Percentiles rank a stretch among this genome's conserved stretches.
Conservation (phyloP, 2,113 vertebrate genomes). For the Rhinolophus ferrumequinum region DNA sequence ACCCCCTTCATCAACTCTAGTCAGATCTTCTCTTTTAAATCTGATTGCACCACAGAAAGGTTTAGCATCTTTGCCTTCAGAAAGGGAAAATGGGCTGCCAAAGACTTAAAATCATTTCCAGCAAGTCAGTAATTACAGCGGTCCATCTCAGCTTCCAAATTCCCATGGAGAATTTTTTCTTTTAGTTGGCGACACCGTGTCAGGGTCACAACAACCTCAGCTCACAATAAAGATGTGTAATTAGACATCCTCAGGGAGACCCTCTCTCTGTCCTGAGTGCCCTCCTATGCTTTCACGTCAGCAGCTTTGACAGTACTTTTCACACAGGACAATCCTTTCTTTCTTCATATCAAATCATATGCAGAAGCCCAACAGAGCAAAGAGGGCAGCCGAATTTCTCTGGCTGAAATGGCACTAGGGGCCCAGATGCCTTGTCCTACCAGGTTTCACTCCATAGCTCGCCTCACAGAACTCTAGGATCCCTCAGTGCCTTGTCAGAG, state of each 20-base stretch:
- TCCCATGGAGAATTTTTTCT: background rate
- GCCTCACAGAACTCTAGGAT: background rate
- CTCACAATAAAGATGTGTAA: background rate
- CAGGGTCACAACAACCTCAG: background rate
- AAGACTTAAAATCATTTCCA: constrained; percentile 12
- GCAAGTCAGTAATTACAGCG: background rate
- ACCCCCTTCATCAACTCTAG: background rate
- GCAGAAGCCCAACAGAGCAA: background rate
- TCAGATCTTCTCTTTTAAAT: background rate
- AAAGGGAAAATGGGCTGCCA: background rate
- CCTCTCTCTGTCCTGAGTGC: background rate
- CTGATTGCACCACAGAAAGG: background rate
- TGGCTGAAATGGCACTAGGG: background rate
- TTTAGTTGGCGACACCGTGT: background rate
- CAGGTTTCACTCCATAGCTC: background rate
- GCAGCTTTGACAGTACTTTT: background rate
- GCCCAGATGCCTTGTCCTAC: background rate
- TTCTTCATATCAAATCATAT: background rate
- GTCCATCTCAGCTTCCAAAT: background rate
- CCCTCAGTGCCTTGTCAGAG: background rate
- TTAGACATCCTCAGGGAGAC: background rate
- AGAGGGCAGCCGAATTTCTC: background rate
- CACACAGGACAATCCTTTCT: background rate
- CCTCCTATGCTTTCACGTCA: background rate
- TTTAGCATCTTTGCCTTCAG: constrained; percentile 6